These are phyloP conservation scores for Stramonita haemastoma DNA, from an alignment of 2,888 invertebrate genomes.

Conservation along the genomic window DNA sequence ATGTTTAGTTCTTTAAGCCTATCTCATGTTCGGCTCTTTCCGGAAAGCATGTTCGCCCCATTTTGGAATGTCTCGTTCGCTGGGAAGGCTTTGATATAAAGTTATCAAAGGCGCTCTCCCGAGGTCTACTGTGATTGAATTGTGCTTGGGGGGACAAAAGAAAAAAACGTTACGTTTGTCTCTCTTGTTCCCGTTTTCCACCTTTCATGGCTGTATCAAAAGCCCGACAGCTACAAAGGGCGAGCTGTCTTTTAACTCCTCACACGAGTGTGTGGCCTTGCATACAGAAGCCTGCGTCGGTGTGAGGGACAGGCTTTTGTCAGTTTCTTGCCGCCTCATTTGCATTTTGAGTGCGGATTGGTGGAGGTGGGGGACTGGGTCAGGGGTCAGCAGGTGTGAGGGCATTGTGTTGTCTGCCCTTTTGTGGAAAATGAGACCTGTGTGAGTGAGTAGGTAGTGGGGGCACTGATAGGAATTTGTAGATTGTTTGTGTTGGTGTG, in stretches of 20 bases:
- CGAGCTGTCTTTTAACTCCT: neutral
- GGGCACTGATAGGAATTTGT: neutral
- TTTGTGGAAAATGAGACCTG: neutral
- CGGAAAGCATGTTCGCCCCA: neutral
- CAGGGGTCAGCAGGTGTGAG: neutral
- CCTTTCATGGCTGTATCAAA: neutral
- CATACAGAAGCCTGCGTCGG: neutral
- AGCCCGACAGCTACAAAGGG: neutral
- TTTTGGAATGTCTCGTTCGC: neutral
- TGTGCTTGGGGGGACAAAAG: neutral
- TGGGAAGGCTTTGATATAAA: neutral
- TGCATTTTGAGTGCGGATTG: slow-evolving; percentile 22
- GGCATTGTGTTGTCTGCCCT: neutral
- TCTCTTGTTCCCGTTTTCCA: too few relatives aligned
- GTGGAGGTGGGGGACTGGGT: neutral
- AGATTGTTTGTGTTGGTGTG: neutral
- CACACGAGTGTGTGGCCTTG: slow-evolving; percentile 16
- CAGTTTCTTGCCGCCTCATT: slow-evolving; percentile 21
- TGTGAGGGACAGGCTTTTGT: neutral
- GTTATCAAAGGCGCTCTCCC: neutral
- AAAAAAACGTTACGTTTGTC: too few relatives aligned
- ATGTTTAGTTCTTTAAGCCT: neutral
- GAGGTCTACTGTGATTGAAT: neutral
- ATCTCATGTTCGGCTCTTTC: slow-evolving; percentile 8
- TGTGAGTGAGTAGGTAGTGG: too few relatives aligned